A percentile compares a stretch with the other conserved stretches of the same genome.
Conservation (phyloP, 1,140 invertebrate genomes). For the Aphelenchoides avenae region DNA sequence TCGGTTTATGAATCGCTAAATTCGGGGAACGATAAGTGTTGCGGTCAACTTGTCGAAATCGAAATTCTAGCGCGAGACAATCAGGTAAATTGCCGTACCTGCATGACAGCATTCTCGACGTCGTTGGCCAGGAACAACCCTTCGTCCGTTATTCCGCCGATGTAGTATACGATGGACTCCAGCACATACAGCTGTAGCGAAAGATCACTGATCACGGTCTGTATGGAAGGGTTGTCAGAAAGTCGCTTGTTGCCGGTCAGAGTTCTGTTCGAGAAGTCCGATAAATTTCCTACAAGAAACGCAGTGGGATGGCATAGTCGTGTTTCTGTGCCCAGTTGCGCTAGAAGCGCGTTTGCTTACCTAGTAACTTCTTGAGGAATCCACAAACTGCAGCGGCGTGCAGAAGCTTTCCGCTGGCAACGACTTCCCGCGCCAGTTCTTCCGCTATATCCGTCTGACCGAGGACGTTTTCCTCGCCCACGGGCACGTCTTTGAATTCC, state of each 20-base stretch:
- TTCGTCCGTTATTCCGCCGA: slow-evolving; percentile 49
- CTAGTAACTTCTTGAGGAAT: slow-evolving; percentile 43
- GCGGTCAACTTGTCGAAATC: background rate
- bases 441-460: slow-evolving; percentile 19
- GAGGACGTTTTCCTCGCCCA: slow-evolving; percentile 19
- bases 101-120: slow-evolving; percentile 53
- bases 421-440: slow-evolving; percentile 28
- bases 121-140: slow-evolving; percentile 45
- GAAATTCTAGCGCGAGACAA: slow-evolving; percentile 9
- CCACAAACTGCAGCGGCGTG: slow-evolving; percentile 43
- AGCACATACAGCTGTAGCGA: slow-evolving; percentile 46
- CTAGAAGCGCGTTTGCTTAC: slow-evolving; percentile 14
- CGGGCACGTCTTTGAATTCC: slow-evolving; percentile 37
- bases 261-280: slow-evolving; percentile 17
- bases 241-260: slow-evolving; percentile 30
- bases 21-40: background rate
- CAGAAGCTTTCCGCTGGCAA: slow-evolving; percentile 10
- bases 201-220: slow-evolving; percentile 41
- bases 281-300: slow-evolving; percentile 26
- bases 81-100: slow-evolving; percentile 21
- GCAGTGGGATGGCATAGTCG: slow-evolving; percentile 6
- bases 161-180: slow-evolving; percentile 51
- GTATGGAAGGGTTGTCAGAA: slow-evolving; percentile 40
- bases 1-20: slow-evolving; percentile 43
- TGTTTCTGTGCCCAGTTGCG: background rate